Evolutionary conservation across 2,888 invertebrate genomes (phyloP).

Genomic region (Morinoia aosen): DNA sequence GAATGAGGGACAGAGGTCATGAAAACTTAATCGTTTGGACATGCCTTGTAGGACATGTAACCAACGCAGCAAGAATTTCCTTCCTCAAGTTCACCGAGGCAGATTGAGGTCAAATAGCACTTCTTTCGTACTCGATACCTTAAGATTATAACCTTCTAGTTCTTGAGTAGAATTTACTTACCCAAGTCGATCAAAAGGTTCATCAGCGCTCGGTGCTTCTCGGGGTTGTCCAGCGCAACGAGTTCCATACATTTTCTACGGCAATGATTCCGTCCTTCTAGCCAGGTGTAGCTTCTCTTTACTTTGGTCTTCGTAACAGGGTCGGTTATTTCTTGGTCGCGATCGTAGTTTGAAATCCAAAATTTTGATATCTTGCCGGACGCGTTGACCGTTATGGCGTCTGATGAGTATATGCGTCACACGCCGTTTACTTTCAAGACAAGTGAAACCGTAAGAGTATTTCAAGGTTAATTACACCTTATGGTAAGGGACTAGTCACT

Average conservation of each 20-base stretch:
- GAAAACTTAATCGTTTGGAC: too few relatives aligned
- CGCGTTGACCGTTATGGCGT: not conserved
- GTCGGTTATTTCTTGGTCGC: not conserved
- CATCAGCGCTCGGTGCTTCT: not conserved
- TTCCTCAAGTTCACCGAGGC: too few relatives aligned
- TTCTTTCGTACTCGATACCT: too few relatives aligned
- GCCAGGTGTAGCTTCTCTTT: not conserved
- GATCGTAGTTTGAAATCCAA: not conserved
- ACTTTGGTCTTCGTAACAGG: not conserved
- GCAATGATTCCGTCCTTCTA: not conserved
- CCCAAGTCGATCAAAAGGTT: not conserved
- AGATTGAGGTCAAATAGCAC: too few relatives aligned
- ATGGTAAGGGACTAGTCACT: too few relatives aligned
- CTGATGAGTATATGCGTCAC: not conserved
- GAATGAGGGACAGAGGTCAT: too few relatives aligned
- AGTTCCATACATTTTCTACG: not conserved
- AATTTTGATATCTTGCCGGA: not conserved
- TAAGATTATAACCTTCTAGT: too few relatives aligned
- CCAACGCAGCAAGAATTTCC: too few relatives aligned
- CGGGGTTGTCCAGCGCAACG: not conserved
- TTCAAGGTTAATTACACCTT: too few relatives aligned
- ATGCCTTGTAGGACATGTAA: too few relatives aligned
- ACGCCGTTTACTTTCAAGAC: too few relatives aligned
- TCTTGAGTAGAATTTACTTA: not conserved
- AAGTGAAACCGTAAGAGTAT: too few relatives aligned